phyloP scores from a whole-genome alignment of 2,113 vertebrate species.

The Oxygymnocypris stewartii region DNA sequence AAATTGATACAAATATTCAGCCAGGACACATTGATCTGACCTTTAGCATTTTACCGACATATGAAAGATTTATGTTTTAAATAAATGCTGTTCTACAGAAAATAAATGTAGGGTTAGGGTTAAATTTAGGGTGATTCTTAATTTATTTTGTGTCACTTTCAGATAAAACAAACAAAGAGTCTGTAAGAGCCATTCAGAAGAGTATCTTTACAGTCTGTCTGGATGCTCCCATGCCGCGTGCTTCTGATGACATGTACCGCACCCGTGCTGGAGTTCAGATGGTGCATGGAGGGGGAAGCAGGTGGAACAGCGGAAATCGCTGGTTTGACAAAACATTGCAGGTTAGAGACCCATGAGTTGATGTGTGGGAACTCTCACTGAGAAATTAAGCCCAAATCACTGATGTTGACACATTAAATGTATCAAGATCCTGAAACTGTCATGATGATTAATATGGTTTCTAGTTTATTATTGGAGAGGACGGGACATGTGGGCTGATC shows the following conservation, averaged over 20 bases:
- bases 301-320: conserved; percentile 90
- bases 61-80: background rate
- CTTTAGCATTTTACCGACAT: no score
- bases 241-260: conserved; percentile 75
- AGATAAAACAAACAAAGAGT: conserved; percentile 91
- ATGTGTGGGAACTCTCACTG: background rate
- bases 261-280: conserved; percentile 87
- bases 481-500: conserved; percentile 88
- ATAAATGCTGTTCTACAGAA: background rate
- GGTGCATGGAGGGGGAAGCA: conserved; percentile 89
- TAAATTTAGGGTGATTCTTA: background rate
- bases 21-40: background rate
- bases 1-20: background rate
- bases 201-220: conserved; percentile 93
- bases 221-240: conserved; percentile 80
- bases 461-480: conserved; percentile 92
- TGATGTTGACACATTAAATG: background rate
- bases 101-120: background rate
- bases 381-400: background rate
- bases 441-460: conserved; percentile 16
- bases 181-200: conserved; percentile 84
- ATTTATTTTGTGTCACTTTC: conserved; percentile 5
- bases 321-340: conserved; percentile 99
- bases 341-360: conserved; percentile 65
- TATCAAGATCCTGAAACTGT: background rate